These are phyloP conservation scores for Cylas formicarius DNA, from an alignment of 1,140 invertebrate species.

Conservation along the genomic window DNA sequence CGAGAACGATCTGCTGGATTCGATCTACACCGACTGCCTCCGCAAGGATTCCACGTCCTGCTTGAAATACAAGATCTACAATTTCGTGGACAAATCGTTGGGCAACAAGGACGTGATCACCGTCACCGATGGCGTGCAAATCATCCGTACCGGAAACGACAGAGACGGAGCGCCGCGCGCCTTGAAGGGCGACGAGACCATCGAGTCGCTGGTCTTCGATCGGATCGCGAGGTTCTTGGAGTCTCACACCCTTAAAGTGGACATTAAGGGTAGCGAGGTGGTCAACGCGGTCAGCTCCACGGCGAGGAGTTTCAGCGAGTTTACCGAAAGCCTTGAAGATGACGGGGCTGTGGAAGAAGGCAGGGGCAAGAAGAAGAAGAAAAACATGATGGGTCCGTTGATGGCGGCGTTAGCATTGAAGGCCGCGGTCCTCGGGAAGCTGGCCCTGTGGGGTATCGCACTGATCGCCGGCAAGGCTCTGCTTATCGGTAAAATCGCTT, in stretches of 20 bases:
- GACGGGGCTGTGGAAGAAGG: conserved; percentile 52
- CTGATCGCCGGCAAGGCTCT: conserved; percentile 78
- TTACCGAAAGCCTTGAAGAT: conserved; percentile 52
- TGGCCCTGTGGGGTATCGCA: conserved; percentile 70
- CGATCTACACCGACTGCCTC: conserved; percentile 67
- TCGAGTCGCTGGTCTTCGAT: conserved; percentile 59
- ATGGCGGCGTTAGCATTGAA: conserved; percentile 68
- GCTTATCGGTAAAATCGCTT: conserved; percentile 73
- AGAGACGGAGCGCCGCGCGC: conserved; percentile 61
- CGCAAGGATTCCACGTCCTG: conserved; percentile 73
- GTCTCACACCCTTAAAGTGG: conserved; percentile 73
- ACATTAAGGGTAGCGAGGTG: conserved; percentile 76
- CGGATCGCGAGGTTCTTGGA: conserved; percentile 66
- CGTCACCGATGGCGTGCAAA: conserved; percentile 70
- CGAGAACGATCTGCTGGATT: conserved; percentile 68
- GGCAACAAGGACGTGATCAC: conserved; percentile 68
- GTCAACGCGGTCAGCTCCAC: conserved; percentile 67
- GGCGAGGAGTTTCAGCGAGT: conserved; percentile 68
- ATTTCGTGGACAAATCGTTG: conserved; percentile 73
- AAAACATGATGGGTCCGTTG: conserved; percentile 69
- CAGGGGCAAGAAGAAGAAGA: conserved; percentile 74
- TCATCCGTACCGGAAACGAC: conserved; percentile 62
- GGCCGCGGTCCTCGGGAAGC: conserved; percentile 65
- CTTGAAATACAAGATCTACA: conserved; percentile 76
- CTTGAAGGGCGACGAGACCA: conserved; percentile 52